These are phyloP conservation scores for Apamea sordens DNA, from an alignment of 2,888 invertebrate genomes.

Conservation along the genomic window DNA sequence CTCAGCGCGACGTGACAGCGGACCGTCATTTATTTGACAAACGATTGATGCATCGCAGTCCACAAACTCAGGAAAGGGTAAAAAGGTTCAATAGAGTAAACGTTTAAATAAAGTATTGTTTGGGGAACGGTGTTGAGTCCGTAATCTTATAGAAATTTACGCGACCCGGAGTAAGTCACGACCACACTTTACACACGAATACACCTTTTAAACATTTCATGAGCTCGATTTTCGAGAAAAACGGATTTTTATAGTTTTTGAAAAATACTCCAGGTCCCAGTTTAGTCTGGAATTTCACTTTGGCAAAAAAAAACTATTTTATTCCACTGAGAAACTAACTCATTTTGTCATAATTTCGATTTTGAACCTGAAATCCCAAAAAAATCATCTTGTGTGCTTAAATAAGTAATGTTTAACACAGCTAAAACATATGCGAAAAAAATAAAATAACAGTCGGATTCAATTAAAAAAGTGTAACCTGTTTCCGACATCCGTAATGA, in stretches of 20 bases:
- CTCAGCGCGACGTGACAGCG: slow-evolving; percentile 13
- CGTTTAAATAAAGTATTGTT: slow-evolving; percentile 23
- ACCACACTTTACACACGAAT: not conserved
- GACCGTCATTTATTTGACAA: slow-evolving; percentile 34
- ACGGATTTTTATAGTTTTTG: not conserved
- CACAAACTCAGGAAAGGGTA: not conserved
- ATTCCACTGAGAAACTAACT: not conserved
- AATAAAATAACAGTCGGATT: slow-evolving; percentile 2
- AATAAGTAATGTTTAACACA: not conserved
- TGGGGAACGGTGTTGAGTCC: not conserved
- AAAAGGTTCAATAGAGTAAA: slow-evolving; percentile 6
- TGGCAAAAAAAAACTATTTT: not conserved
- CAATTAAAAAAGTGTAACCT: slow-evolving; percentile 43
- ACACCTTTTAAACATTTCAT: not conserved
- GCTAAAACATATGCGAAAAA: not conserved
- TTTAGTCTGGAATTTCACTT: not conserved
- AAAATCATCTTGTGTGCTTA: not conserved
- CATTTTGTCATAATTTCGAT: not conserved
- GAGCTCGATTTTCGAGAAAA: not conserved
- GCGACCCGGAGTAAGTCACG: not conserved
- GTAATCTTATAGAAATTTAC: slow-evolving; percentile 27
- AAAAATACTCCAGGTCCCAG: not conserved
- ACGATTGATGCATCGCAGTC: slow-evolving; percentile 11
- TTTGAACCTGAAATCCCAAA: too few species aligned
- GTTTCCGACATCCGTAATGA: slow-evolving; percentile 23